These are phyloP conservation scores for Barnardius zonarius DNA, from an alignment of 2,113 vertebrate genomes.

Conservation along the genomic window DNA sequence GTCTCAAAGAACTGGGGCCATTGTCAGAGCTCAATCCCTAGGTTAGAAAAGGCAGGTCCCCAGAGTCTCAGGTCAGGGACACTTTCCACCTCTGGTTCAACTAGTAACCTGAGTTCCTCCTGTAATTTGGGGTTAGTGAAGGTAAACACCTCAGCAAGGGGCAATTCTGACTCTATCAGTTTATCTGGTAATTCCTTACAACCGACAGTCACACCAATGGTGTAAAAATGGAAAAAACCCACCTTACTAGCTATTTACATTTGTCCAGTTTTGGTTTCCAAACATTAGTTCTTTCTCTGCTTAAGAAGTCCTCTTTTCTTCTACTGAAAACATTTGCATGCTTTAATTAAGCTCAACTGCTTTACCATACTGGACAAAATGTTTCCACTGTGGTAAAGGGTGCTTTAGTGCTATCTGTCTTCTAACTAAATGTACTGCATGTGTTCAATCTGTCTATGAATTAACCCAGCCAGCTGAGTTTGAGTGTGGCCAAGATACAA, in stretches of 20 bases:
- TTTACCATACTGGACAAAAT: neutral
- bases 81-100: neutral
- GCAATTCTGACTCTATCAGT: neutral
- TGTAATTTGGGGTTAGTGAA: neutral
- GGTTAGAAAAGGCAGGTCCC: neutral
- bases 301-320: neutral
- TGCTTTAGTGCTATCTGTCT: neutral
- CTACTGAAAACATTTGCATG: neutral
- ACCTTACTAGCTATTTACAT: neutral
- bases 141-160: neutral
- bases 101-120: neutral
- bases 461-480: neutral
- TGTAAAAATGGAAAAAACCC: neutral
- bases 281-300: neutral
- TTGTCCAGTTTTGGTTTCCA: neutral
- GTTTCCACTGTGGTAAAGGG: neutral
- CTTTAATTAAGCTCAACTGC: neutral
- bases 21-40: neutral
- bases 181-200: neutral
- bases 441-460: constrained; percentile 21
- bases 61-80: neutral
- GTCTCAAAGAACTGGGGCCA: neutral
- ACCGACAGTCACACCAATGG: rapidly evolving
- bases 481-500: neutral
- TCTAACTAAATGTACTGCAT: neutral